These are phyloP conservation scores for Stictocephala bisonia DNA, from an alignment of 2,888 invertebrate genomes.

Conservation along the genomic window DNA sequence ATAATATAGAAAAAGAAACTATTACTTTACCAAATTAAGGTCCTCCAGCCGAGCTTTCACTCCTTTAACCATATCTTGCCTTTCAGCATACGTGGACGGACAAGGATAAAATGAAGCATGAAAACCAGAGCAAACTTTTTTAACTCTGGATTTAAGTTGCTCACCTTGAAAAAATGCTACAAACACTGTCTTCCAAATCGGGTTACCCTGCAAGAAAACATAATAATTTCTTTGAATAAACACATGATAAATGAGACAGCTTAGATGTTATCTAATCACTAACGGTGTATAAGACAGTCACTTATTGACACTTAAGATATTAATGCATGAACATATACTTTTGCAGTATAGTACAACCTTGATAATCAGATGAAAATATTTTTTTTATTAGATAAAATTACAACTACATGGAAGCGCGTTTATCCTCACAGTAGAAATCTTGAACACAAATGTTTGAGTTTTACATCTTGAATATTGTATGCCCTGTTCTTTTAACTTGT, in stretches of 20 bases:
- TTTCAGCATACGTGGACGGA: conserved; percentile 77
- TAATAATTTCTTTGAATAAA: background rate
- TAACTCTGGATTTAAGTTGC: conserved; percentile 77
- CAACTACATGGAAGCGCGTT: no score
- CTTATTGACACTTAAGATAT: no score
- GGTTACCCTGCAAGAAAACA: conserved; percentile 77
- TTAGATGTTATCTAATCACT: conserved; percentile 73
- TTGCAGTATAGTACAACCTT: no score
- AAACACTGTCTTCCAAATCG: conserved; percentile 88
- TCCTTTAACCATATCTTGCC: conserved; percentile 78
- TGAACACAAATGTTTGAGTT: no score
- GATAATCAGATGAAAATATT: no score
- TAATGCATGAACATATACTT: no score
- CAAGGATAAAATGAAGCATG: conserved; percentile 82
- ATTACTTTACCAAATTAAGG: conserved; percentile 73
- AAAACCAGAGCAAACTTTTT: conserved; percentile 83
- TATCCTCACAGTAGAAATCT: no score
- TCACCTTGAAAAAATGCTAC: conserved; percentile 78
- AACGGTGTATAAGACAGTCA: no score
- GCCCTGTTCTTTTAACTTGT: no score
- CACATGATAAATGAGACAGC: background rate
- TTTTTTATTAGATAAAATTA: no score
- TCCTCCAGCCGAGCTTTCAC: conserved; percentile 80
- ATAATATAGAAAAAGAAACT: conserved; percentile 62
- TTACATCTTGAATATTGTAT: no score